phyloP scores from a whole-genome alignment of 92 coral and sea anemone genomes.

The Phenganax stokvisi region DNA sequence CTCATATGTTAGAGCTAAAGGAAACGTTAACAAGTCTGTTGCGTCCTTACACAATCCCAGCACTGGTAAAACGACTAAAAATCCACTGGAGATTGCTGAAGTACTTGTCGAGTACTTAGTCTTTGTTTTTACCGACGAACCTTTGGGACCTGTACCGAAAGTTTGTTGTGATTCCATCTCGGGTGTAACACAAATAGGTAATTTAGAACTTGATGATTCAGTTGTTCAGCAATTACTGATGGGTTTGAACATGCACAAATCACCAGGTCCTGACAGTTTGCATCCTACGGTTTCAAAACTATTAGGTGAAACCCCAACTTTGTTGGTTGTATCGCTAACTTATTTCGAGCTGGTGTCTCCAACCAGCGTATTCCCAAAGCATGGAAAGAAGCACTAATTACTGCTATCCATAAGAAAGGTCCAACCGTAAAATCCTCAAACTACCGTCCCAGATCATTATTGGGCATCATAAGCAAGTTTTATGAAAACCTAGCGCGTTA shows the following conservation, averaged over 20 bases:
- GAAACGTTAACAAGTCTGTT: slow-evolving; percentile 17
- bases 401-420: slow-evolving; percentile 4
- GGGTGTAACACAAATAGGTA: background rate
- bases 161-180: background rate
- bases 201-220: background rate
- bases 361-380: slow-evolving; percentile 5
- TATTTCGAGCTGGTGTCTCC: slow-evolving; percentile 2
- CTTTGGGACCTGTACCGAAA: background rate
- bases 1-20: slow-evolving; percentile 24
- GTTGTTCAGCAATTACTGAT: background rate
- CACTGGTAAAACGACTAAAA: slow-evolving; percentile 7
- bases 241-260: background rate
- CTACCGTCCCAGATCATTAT: background rate
- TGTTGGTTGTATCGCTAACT: background rate
- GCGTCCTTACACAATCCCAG: background rate
- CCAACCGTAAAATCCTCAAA: background rate
- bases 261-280: slow-evolving; percentile 14
- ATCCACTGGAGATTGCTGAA: background rate
- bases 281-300: slow-evolving; percentile 1
- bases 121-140: slow-evolving; percentile 5
- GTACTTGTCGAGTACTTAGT: slow-evolving; percentile 8
- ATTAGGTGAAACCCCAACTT: slow-evolving; percentile 2
- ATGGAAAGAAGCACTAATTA: slow-evolving; percentile 2
- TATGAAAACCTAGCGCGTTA: background rate
- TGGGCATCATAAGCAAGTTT: background rate